These are phyloP conservation scores for Synchiropus splendidus DNA, from an alignment of 2,113 vertebrate species.

Conservation along the genomic window DNA sequence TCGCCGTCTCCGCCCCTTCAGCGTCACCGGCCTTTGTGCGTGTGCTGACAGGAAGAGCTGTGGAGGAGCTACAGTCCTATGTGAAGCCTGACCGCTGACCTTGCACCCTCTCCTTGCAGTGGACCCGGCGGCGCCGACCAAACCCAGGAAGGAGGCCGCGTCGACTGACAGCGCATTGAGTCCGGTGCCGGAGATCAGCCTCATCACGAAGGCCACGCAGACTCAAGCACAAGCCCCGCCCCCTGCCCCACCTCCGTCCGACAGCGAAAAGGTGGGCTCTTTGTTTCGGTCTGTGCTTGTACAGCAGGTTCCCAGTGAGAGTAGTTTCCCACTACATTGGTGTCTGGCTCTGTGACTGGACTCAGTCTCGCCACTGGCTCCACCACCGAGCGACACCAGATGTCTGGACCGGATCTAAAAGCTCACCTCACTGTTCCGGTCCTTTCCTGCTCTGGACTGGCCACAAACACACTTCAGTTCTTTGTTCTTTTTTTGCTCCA, in stretches of 20 bases:
- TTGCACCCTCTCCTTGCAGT: slow-evolving; percentile 17
- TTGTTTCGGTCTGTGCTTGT: no score
- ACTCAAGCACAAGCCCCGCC: slow-evolving; percentile 54
- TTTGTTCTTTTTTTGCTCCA: not conserved
- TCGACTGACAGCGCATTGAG: slow-evolving; percentile 30
- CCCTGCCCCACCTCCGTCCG: slow-evolving; percentile 43
- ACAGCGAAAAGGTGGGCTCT: slow-evolving; percentile 78
- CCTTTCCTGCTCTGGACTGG: no score
- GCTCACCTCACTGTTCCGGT: no score
- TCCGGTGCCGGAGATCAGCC: slow-evolving; percentile 31
- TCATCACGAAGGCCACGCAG: slow-evolving; percentile 68
- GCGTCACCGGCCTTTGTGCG: slow-evolving; percentile 1
- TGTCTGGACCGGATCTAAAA: no score
- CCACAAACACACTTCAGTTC: no score
- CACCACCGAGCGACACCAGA: no score
- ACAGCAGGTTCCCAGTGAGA: no score
- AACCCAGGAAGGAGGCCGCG: slow-evolving; percentile 23
- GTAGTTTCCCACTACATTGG: no score
- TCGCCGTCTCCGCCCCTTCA: no score
- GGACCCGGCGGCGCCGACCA: slow-evolving; percentile 31
- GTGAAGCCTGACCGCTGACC: not conserved
- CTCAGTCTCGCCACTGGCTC: no score
- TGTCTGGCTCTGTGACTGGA: no score
- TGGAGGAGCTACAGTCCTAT: not conserved
- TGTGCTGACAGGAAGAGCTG: not conserved